Conservation (phyloP, 2,113 vertebrate species). For the Delphinus delphis region DNA sequence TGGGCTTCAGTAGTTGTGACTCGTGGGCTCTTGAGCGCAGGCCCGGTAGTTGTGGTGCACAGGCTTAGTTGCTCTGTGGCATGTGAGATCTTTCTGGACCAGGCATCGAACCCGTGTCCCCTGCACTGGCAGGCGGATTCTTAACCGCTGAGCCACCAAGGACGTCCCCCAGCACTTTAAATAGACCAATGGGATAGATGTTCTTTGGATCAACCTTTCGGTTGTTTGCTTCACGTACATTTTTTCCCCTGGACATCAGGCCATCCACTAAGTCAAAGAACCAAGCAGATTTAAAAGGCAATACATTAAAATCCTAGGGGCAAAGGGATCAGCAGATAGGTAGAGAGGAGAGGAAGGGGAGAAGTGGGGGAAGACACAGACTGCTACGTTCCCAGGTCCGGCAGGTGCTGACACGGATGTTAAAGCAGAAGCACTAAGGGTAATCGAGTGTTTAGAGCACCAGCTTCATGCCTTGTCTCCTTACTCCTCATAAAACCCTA, state of each 20-base stretch:
- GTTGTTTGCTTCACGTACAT: not conserved
- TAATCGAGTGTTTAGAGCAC: fast-evolving
- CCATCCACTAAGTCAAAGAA: not conserved
- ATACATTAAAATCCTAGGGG: not conserved
- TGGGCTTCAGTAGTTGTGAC: too few species aligned
- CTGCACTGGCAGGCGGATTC: too few species aligned
- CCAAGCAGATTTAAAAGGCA: not conserved
- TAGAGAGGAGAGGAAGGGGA: not conserved
- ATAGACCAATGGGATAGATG: not conserved
- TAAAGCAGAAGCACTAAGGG: not conserved
- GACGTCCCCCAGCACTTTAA: not conserved
- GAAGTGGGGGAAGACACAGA: not conserved
- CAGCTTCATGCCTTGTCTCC: not conserved
- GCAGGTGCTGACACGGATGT: fast-evolving
- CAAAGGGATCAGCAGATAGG: not conserved
- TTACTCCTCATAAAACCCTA: not conserved
- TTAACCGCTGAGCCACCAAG: too few species aligned
- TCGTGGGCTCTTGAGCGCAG: too few species aligned
- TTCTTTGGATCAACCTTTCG: not conserved
- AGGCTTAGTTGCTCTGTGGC: too few species aligned
- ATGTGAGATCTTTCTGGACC: too few species aligned
- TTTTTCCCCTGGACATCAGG: too few species aligned
- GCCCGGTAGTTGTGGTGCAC: too few species aligned
- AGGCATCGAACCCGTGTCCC: too few species aligned
- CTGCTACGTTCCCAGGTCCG: fast-evolving